Evolutionary conservation across 2,888 invertebrate species (phyloP).

Genomic region (Siphonodentalium dalli): DNA sequence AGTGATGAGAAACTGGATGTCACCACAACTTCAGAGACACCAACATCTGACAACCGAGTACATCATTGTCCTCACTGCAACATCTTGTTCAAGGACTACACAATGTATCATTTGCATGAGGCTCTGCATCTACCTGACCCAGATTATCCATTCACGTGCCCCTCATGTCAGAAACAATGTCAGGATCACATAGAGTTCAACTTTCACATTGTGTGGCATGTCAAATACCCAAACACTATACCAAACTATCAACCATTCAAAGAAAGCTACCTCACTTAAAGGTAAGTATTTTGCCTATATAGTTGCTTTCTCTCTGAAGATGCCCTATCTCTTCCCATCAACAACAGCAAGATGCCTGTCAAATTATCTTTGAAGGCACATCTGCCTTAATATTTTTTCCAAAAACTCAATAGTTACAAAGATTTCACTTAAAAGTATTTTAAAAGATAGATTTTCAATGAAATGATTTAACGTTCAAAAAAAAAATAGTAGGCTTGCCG

Average conservation of each 20-base stretch:
- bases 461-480: too few species aligned
- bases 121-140: constrained; percentile 54
- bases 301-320: constrained; percentile 8
- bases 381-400: too few species aligned
- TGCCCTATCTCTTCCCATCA: too few species aligned
- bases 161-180: constrained; percentile 53
- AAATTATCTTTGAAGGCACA: too few species aligned
- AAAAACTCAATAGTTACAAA: too few species aligned
- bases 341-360: too few species aligned
- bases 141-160: constrained; percentile 51
- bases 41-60: constrained; percentile 50
- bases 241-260: constrained; percentile 56
- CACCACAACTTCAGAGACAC: constrained; percentile 50
- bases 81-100: constrained; percentile 56
- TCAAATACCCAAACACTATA: constrained; percentile 57
- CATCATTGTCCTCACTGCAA: constrained; percentile 56
- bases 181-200: constrained; percentile 58
- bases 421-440: too few species aligned
- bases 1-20: constrained; percentile 51
- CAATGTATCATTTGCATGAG: constrained; percentile 56
- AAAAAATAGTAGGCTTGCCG: too few species aligned
- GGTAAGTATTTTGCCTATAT: constrained; percentile 1
- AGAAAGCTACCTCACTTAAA: constrained; percentile 43
- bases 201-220: constrained; percentile 59
- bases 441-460: too few species aligned